Evolutionary conservation across 2,113 vertebrate genomes (phyloP).

Genomic region (Strigops habroptila): DNA sequence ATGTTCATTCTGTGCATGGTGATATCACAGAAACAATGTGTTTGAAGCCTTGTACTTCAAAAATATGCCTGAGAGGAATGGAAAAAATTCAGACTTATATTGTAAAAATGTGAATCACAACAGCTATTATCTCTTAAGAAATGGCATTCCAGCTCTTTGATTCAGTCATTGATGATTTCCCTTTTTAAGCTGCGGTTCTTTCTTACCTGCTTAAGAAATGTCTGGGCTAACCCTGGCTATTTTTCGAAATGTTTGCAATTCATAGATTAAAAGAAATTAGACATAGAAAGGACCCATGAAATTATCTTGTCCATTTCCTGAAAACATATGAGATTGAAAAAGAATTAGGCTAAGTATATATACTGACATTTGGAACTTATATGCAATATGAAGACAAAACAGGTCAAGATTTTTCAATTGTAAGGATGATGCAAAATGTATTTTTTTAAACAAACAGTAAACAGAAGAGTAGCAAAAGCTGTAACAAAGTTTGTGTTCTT

Average conservation of each 20-base stretch:
- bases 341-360: background rate
- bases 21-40: slow-evolving; percentile 45
- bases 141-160: slow-evolving; percentile 29
- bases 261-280: slow-evolving; percentile 43
- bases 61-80: slow-evolving; percentile 46
- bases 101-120: slow-evolving; percentile 48
- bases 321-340: background rate
- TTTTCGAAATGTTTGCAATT: slow-evolving; percentile 43
- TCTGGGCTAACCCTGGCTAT: slow-evolving; percentile 14
- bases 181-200: slow-evolving; percentile 31
- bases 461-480: background rate
- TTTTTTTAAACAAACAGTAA: background rate
- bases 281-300: background rate
- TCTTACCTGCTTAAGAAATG: slow-evolving; percentile 31
- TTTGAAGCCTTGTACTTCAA: slow-evolving; percentile 53
- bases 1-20: slow-evolving; percentile 23
- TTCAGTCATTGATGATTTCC: slow-evolving; percentile 50
- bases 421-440: background rate
- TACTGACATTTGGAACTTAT: background rate
- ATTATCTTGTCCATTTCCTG: slow-evolving; percentile 17
- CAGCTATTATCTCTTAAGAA: slow-evolving; percentile 53
- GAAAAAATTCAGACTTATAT: slow-evolving; percentile 42
- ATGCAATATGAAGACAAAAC: background rate
- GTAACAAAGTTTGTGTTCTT: background rate
- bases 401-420: background rate